Percentiles rank a stretch among this genome's conserved stretches.
These are phyloP conservation scores for Rallus crepitans DNA, from an alignment of 2,797 vertebrate genomes.

Conservation along the genomic window DNA sequence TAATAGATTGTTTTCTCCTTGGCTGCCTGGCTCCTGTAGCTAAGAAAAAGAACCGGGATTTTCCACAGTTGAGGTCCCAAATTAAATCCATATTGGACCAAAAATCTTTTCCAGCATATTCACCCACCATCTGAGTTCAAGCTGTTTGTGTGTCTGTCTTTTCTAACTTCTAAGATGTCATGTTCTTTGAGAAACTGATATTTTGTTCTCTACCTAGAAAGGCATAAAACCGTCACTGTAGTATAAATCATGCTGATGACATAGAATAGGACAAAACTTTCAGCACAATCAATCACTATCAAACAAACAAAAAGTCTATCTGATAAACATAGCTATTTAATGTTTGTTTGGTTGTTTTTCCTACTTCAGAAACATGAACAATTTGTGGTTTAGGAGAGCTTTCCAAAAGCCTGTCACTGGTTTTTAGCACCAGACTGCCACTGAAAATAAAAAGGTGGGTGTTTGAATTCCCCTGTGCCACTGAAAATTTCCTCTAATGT, in stretches of 20 bases:
- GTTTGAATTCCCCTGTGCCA: background rate
- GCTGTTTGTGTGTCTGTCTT: background rate
- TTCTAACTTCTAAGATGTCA: background rate
- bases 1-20: conserved; percentile 27
- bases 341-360: background rate
- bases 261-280: background rate
- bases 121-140: background rate
- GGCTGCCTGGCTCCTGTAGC: background rate
- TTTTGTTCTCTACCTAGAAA: background rate
- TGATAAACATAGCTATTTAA: background rate
- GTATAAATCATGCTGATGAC: background rate
- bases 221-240: background rate
- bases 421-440: background rate
- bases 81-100: conserved; percentile 6
- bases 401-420: background rate
- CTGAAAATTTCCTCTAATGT: background rate
- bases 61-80: background rate
- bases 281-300: background rate
- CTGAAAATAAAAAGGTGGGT: background rate
- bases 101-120: conserved; percentile 18
- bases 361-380: background rate
- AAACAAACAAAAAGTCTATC: background rate
- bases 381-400: background rate
- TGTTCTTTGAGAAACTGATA: background rate
- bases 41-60: background rate